Evolutionary conservation across 2,113 vertebrate genomes (phyloP), one percentile per base, ranked within the genome.

Genomic region (Rhinopomastus cyanomelas): DNA sequence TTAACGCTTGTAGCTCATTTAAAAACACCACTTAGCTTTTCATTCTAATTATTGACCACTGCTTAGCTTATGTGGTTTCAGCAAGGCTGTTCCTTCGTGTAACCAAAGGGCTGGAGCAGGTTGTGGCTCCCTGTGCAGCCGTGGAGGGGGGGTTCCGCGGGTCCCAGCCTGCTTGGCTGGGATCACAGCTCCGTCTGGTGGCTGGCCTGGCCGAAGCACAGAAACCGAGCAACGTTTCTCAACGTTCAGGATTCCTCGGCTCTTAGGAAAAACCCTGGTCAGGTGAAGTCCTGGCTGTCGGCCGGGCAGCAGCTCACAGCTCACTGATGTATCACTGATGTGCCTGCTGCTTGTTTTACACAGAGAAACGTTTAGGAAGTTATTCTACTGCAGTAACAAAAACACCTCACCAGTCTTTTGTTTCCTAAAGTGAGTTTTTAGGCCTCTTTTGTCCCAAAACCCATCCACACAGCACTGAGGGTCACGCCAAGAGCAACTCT

Each of bases 1-100:
- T 6, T 20, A 20, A 8, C 59, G 34, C 22, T 0, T 1, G 0
- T 1, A 20, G n/a, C 15, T 3, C 8, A 0, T n/a, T 8, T 5
- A 5, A 16, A 19, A 1, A 30, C 8, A 5, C 17, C 37, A 0
- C 19, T 14, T 12, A 20, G 48, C 23, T 49, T 8, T 21, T 15
- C 37, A 6, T 14, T 42, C 20, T 6, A 57, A 4, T 34, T 5
- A 2, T 0, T 14, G 16, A 1, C 15, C 26, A 4, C 44, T 15
- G 0, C 2, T 44, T 18, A 2, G 29, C 13, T 30, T 15, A 3
- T 4, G 5, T 12, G n/a, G 34, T 5, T 32, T 48, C 2, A 6
- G 64, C 11, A 25, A 3, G 55, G 60, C 53, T 20, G n/a, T 4
- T 39, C 2, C 0, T 6, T 12, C 13, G 5, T 7, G 1, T 11